These are phyloP conservation scores for Smutsia gigantea DNA, from an alignment of 2,797 vertebrate genomes.

Conservation along the genomic window DNA sequence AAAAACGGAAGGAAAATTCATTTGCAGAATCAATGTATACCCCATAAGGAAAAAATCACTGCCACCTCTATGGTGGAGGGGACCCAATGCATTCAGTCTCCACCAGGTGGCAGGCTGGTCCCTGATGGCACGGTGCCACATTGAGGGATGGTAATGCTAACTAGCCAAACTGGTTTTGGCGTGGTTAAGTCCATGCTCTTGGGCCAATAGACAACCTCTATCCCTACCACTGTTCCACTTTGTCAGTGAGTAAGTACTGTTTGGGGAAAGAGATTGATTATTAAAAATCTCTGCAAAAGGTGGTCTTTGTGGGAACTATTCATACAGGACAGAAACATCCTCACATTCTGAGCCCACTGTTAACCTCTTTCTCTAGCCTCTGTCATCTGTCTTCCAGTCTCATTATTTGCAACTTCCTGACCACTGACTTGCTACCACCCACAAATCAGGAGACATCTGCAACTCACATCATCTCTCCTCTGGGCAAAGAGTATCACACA, in stretches of 20 bases:
- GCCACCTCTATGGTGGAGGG: background rate
- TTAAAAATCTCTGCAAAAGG: background rate
- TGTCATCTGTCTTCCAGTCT: background rate
- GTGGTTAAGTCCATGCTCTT: background rate
- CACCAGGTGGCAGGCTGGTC: background rate
- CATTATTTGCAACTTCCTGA: background rate
- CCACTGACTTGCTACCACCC: background rate
- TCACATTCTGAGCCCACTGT: background rate
- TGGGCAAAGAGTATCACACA: background rate
- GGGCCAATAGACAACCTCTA: background rate
- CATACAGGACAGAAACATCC: background rate
- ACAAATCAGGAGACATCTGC: background rate
- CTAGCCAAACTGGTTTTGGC: background rate
- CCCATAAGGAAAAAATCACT: background rate
- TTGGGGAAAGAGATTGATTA: background rate
- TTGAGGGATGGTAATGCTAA: background rate
- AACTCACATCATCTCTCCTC: background rate
- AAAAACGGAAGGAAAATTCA: background rate
- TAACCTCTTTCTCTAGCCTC: background rate
- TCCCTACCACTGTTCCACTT: background rate
- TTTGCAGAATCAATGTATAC: background rate
- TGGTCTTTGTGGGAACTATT: background rate
- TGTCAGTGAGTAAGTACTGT: background rate
- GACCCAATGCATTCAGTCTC: background rate
- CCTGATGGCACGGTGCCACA: background rate